A percentile compares a stretch with the other conserved stretches of the same genome.
These are phyloP conservation scores for Chymomyza amoena DNA, from an alignment of 2,888 invertebrate genomes.

Conservation along the genomic window DNA sequence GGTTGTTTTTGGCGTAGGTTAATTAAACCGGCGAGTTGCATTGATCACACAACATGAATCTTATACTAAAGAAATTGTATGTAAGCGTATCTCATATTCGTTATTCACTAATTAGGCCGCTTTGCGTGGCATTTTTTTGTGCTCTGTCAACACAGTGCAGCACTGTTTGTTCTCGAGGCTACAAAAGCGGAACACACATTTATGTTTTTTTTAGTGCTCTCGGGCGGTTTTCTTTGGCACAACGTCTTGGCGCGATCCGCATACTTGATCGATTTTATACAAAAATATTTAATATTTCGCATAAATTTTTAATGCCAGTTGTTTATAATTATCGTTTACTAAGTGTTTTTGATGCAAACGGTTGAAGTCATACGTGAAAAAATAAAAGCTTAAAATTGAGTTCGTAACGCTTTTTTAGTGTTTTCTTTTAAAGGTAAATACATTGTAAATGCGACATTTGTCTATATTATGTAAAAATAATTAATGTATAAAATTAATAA, in stretches of 20 bases:
- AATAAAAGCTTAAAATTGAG: no score
- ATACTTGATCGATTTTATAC: background rate
- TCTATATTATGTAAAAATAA: conserved; percentile 1
- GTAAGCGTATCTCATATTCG: background rate
- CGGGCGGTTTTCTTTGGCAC: conserved; percentile 45
- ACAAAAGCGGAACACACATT: conserved; percentile 50
- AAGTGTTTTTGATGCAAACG: conserved; percentile 8
- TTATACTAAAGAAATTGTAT: background rate
- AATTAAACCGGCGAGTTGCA: no score
- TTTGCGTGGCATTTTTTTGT: background rate
- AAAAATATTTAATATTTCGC: background rate
- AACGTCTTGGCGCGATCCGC: conserved; percentile 42
- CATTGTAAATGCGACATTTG: background rate
- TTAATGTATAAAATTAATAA: conserved; percentile 14
- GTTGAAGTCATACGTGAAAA: conserved; percentile 1
- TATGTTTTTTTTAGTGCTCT: conserved; percentile 51
- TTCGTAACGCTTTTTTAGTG: background rate
- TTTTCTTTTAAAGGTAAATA: background rate
- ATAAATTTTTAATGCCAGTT: conserved; percentile 51
- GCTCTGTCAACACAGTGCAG: background rate
- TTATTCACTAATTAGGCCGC: background rate
- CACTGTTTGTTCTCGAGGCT: conserved; percentile 24
- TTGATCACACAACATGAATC: background rate
- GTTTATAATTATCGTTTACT: conserved; percentile 40
- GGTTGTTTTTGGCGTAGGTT: no score